Evolutionary conservation across 1,140 invertebrate genomes (phyloP).

Genomic region (Drosophila tropicalis): DNA sequence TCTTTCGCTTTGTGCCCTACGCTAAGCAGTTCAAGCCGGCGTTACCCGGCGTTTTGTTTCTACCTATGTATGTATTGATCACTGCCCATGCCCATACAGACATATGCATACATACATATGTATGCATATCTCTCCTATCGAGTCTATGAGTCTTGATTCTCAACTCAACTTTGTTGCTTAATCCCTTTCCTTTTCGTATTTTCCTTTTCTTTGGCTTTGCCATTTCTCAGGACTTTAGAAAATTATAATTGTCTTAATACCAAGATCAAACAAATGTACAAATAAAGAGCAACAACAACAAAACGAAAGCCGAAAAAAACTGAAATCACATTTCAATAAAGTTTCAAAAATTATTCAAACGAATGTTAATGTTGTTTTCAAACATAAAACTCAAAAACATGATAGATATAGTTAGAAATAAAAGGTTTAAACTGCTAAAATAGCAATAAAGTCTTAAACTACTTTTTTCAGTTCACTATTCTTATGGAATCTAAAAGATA

Average conservation of each 20-base stretch:
- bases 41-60: slow-evolving; percentile 13
- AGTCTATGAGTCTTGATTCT: not conserved
- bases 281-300: not conserved
- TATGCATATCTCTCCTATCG: too few species aligned
- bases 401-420: too few species aligned
- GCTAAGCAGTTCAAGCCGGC: slow-evolving; percentile 52
- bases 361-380: too few species aligned
- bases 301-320: not conserved
- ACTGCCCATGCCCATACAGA: too few species aligned
- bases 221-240: slow-evolving; percentile 33
- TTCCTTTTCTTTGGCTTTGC: slow-evolving; percentile 37
- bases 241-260: slow-evolving; percentile 70
- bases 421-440: too few species aligned
- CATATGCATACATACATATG: too few species aligned
- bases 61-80: not conserved
- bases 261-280: not conserved
- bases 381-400: too few species aligned
- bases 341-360: not conserved
- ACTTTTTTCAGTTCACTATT: too few species aligned
- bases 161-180: slow-evolving; percentile 3
- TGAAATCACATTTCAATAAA: not conserved
- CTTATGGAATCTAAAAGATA: too few species aligned
- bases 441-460: too few species aligned
- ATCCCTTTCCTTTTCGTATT: slow-evolving; percentile 43
- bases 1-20: not conserved